Evolutionary conservation across 2,113 vertebrate genomes (phyloP).

Genomic region (Phalacrocorax pelagicus): DNA sequence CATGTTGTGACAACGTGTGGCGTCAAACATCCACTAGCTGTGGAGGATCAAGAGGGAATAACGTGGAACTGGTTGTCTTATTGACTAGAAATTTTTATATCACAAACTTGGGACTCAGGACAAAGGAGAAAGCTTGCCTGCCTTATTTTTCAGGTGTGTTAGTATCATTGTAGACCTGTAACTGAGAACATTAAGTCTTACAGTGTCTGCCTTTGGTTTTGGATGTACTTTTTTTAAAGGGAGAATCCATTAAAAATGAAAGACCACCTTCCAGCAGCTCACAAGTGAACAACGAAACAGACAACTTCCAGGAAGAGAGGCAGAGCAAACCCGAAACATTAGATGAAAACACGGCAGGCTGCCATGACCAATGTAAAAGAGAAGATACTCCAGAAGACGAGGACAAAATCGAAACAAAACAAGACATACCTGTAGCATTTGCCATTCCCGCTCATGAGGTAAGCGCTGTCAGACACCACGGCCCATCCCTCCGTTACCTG

Average conservation of each 20-base stretch:
- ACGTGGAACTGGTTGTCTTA: not conserved
- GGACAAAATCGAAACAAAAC: not conserved
- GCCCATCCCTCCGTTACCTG: not conserved
- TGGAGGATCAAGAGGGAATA: not conserved
- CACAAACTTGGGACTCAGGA: not conserved
- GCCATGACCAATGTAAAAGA: slow-evolving; percentile 71
- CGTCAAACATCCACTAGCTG: not conserved
- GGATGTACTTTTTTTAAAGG: not conserved
- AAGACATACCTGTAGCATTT: slow-evolving; percentile 54
- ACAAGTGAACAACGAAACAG: slow-evolving; percentile 70
- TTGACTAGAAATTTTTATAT: not conserved
- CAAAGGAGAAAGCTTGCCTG: not conserved
- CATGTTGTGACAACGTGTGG: not conserved
- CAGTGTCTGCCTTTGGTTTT: not conserved
- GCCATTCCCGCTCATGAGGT: slow-evolving; percentile 64
- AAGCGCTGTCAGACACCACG: not conserved
- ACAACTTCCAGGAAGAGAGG: slow-evolving; percentile 57
- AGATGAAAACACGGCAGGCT: slow-evolving; percentile 70
- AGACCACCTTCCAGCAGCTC: slow-evolving; percentile 67
- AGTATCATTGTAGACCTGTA: not conserved
- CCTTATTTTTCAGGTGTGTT: not conserved
- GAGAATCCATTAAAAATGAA: not conserved
- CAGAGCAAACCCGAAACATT: slow-evolving; percentile 3
- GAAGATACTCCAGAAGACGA: slow-evolving; percentile 2
- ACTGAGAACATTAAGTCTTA: not conserved